phyloP scores from a whole-genome alignment of 2,888 invertebrate genomes.

The Rosalia funebris region DNA sequence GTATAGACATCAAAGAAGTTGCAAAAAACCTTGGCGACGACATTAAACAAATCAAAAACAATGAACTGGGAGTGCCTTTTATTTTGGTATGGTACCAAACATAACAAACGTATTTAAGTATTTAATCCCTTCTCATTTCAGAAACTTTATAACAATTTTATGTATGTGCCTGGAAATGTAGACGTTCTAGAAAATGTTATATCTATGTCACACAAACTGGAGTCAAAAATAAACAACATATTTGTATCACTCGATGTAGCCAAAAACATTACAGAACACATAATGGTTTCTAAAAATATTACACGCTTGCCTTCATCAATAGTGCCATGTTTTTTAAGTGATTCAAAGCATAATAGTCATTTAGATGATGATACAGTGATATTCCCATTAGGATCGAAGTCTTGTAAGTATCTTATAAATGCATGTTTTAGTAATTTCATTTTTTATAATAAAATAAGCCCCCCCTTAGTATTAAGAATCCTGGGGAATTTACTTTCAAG shows the following conservation, averaged over 20 bases:
- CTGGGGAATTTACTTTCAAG: too few species aligned
- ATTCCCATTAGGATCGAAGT: not conserved
- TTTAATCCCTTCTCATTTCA: slow-evolving; percentile 43
- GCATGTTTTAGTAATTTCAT: not conserved
- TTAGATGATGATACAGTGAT: not conserved
- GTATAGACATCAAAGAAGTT: slow-evolving; percentile 47
- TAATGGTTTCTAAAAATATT: slow-evolving; percentile 39
- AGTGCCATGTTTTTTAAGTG: slow-evolving; percentile 29
- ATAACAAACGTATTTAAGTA: not conserved
- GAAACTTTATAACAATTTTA: slow-evolving; percentile 59
- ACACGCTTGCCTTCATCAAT: slow-evolving; percentile 27
- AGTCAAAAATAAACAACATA: slow-evolving; percentile 56
- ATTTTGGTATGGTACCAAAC: slow-evolving; percentile 53
- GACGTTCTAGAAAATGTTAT: slow-evolving; percentile 54
- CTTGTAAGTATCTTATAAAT: not conserved
- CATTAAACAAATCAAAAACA: slow-evolving; percentile 54
- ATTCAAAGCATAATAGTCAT: slow-evolving; percentile 17
- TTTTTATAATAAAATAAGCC: not conserved
- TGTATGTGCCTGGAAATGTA: slow-evolving; percentile 52
- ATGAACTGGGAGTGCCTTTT: slow-evolving; percentile 58
- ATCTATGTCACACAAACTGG: slow-evolving; percentile 55
- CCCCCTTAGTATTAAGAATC: not conserved
- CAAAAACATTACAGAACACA: slow-evolving; percentile 52
- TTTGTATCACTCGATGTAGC: slow-evolving; percentile 56
- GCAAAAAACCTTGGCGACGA: slow-evolving; percentile 52